Conservation (phyloP, 2,888 invertebrate species). For the Tipula vernalis region DNA sequence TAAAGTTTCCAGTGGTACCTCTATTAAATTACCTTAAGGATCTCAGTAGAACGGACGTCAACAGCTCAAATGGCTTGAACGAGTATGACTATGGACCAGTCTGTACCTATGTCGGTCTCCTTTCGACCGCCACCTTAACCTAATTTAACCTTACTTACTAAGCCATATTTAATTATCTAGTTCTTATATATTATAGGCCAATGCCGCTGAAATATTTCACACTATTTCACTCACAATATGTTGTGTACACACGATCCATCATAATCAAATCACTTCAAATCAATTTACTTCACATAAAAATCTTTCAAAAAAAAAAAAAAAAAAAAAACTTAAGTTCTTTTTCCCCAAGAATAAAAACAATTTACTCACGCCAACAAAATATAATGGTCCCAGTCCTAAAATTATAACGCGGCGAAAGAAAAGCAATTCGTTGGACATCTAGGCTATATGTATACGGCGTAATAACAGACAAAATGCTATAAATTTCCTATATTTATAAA, state of each 20-base stretch:
- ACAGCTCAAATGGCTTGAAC: too few relatives aligned
- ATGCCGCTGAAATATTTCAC: too few relatives aligned
- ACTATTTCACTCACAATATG: too few relatives aligned
- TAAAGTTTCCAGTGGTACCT: too few relatives aligned
- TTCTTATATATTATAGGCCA: too few relatives aligned
- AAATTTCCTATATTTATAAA: neutral
- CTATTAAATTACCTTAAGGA: too few relatives aligned
- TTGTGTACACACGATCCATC: neutral
- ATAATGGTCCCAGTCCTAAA: neutral
- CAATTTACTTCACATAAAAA: neutral
- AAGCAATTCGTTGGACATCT: neutral
- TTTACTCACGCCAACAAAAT: neutral
- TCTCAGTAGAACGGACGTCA: too few relatives aligned
- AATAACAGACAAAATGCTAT: neutral
- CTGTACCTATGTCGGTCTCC: too few relatives aligned
- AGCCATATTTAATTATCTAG: too few relatives aligned
- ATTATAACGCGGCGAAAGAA: neutral
- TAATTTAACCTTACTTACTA: too few relatives aligned
- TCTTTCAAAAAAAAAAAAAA: neutral
- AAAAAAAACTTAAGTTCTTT: neutral
- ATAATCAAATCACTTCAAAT: neutral
- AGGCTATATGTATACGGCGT: neutral
- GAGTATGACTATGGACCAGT: too few relatives aligned
- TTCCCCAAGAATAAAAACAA: neutral
- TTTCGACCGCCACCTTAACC: too few relatives aligned